Conservation (phyloP, 2,113 vertebrate genomes). For the Cisticola juncidis region DNA sequence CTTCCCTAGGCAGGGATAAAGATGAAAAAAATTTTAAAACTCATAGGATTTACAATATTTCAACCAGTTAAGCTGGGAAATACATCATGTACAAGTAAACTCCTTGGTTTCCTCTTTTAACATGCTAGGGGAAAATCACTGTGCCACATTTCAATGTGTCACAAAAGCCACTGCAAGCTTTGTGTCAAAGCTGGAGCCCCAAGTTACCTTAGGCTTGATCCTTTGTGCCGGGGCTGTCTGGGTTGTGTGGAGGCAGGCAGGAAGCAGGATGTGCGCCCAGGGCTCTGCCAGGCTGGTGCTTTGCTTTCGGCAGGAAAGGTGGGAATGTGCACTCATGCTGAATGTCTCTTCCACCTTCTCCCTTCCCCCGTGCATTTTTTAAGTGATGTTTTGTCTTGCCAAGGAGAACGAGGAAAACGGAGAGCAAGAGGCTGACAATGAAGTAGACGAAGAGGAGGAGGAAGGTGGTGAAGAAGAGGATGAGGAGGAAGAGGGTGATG, state of each 20-base stretch:
- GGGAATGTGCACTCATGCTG: background rate
- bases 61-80: background rate
- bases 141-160: background rate
- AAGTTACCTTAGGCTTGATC: background rate
- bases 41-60: background rate
- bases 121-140: background rate
- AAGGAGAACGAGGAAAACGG: slow-evolving; percentile 82
- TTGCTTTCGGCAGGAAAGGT: background rate
- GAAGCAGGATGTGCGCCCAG: fast-evolving
- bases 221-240: fast-evolving
- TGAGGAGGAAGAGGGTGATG: slow-evolving; percentile 80
- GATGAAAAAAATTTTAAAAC: fast-evolving
- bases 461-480: slow-evolving; percentile 81
- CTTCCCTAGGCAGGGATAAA: background rate
- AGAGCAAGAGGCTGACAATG: slow-evolving; percentile 80
- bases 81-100: background rate
- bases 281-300: background rate
- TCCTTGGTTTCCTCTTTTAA: background rate
- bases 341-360: slow-evolving; percentile 21
- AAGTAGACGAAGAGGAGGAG: slow-evolving; percentile 82
- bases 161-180: background rate
- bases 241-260: background rate
- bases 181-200: background rate
- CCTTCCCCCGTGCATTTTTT: slow-evolving; percentile 27
- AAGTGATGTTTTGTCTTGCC: slow-evolving; percentile 64